Evolutionary conservation across 2,888 invertebrate species (phyloP), one percentile per base, ranked within the genome.

Genomic region (Apamea epomidion): DNA sequence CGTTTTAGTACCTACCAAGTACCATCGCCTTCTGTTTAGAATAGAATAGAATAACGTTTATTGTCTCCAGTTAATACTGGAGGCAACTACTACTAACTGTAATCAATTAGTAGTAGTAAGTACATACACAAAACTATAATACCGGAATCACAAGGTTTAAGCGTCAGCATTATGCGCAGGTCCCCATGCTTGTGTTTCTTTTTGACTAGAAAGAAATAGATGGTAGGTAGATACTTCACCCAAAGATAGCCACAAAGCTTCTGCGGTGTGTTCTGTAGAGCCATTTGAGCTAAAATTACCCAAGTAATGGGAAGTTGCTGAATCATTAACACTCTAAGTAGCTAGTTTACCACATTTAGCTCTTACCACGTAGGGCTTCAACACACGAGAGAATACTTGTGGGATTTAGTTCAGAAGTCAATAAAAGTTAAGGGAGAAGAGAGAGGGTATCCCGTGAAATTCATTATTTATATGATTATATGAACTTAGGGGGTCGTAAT

Each of bases 241-340:
- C 65, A 51, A 83, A 75, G 73, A 77, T 58, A 80, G 25, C 42
- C 6, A 67, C 58, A 37, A 68, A 84, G 81, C 60, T 84, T 81
- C 81, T 67, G 62, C 64, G 65, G 42, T 67, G 65, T 67, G 58
- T 69, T 51, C 72, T 18, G 54, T 51, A 5, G 5, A 65, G 45
- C 74, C 67, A 67, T 78, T 76, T 16, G 68, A 84, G 76, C 78
- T 87, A 81, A 84, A 84, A 78, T 84, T 78, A 86, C 60, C 62
- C 18, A 76, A 74, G 81, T 65, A 87, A 78, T 84, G 45, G 84
- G 69, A 74, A 74, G 21, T 60, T 37, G 72, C 74, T 84, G 84
- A 84, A 60, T 86, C 84, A 81, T 86, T 84, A 86, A 68, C 84
- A 87, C 75, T 62, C 14, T 78, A 69, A 84, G 77, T 81, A 78